These are phyloP conservation scores for Cheirogaleus medius DNA, from an alignment of 2,113 vertebrate genomes.

Conservation along the genomic window DNA sequence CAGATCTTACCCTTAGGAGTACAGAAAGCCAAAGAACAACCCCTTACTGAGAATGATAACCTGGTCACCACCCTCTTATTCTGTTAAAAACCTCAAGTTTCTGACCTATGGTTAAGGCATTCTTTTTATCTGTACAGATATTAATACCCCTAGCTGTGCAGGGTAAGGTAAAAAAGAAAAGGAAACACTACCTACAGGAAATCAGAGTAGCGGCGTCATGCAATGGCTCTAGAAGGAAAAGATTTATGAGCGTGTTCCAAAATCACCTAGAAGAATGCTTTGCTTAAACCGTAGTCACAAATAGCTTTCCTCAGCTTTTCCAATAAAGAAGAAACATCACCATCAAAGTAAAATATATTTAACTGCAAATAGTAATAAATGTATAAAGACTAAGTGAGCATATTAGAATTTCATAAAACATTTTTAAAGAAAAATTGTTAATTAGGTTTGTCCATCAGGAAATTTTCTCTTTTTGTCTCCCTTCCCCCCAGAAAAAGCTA, in stretches of 20 bases:
- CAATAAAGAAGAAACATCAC: neutral
- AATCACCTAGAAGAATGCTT: conserved; percentile 23
- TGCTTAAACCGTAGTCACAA: neutral
- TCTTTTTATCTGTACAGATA: neutral
- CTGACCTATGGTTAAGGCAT: neutral
- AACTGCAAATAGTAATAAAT: neutral
- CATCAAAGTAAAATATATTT: conserved; percentile 21
- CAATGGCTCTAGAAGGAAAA: neutral
- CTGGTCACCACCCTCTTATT: neutral
- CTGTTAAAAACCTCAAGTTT: neutral
- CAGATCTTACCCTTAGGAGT: neutral
- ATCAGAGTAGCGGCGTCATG: neutral
- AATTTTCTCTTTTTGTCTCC: neutral
- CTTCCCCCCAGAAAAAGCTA: neutral
- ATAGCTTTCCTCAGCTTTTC: neutral
- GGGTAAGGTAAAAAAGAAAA: neutral
- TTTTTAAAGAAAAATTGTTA: neutral
- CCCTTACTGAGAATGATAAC: neutral
- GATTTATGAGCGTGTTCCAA: neutral
- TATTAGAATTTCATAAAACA: conserved; percentile 18
- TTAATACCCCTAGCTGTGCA: neutral
- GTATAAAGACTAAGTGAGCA: conserved; percentile 23
- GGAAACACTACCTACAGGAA: neutral
- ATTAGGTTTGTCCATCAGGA: conserved; percentile 1
- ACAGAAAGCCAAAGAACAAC: neutral